These are phyloP conservation scores for Exephanes ischioxanthus DNA, from an alignment of 2,888 invertebrate species.

Conservation along the genomic window DNA sequence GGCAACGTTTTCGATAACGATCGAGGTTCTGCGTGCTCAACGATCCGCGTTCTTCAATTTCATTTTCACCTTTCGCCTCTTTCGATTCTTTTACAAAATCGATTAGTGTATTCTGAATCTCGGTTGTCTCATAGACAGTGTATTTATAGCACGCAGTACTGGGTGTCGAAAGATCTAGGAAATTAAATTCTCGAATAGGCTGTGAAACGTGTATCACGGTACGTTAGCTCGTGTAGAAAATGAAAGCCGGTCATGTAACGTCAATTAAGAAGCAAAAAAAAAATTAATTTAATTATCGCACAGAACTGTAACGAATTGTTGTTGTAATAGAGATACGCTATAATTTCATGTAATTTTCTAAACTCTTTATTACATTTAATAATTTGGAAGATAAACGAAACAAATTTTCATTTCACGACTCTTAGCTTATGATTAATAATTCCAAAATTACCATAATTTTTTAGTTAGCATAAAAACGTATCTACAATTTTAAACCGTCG, in stretches of 20 bases:
- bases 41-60: conserved; percentile 53
- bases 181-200: conserved; percentile 18
- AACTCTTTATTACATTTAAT: background rate
- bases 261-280: background rate
- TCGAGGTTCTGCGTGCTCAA: conserved; percentile 53
- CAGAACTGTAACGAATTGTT: background rate
- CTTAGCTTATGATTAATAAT: background rate
- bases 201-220: background rate
- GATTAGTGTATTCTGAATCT: conserved; percentile 9
- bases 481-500: background rate
- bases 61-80: conserved; percentile 39
- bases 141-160: conserved; percentile 12
- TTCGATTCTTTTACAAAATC: conserved; percentile 10
- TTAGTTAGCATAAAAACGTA: background rate
- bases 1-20: conserved; percentile 69
- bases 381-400: background rate
- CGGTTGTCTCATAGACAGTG: background rate
- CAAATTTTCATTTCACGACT: background rate
- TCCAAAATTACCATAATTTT: background rate
- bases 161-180: conserved; percentile 11
- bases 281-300: background rate
- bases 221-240: conserved; percentile 13
- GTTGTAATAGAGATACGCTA: background rate
- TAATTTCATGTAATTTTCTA: background rate
- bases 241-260: conserved; percentile 35